Evolutionary conservation across 2,888 invertebrate genomes (phyloP).

Genomic region (Lycia hirtaria): DNA sequence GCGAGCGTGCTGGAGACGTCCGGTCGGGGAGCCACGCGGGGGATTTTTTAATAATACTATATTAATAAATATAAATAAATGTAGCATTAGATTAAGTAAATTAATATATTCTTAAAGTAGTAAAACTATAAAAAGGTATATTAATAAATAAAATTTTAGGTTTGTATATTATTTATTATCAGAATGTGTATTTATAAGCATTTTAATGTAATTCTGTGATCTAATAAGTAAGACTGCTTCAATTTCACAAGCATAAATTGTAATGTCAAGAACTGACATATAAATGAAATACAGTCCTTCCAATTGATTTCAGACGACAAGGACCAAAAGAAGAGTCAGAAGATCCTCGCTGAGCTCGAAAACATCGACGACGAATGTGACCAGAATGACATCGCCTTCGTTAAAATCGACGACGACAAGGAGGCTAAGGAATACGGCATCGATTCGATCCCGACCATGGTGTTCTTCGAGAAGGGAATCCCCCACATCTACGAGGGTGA

Average conservation of each 20-base stretch:
- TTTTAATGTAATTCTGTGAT: neutral
- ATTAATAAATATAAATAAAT: too few relatives aligned
- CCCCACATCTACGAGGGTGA: constrained; percentile 93
- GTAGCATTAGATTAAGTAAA: too few relatives aligned
- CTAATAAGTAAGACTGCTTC: constrained; percentile 29
- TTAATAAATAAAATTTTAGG: too few relatives aligned
- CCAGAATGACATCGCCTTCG: constrained; percentile 95
- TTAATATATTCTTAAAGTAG: too few relatives aligned
- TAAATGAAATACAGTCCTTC: constrained; percentile 82
- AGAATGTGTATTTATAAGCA: too few relatives aligned
- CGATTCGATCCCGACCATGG: constrained; percentile 92
- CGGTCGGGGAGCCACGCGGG: too few relatives aligned
- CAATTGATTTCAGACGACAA: constrained; percentile 90
- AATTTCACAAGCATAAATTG: constrained; percentile 51
- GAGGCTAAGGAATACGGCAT: constrained; percentile 96
- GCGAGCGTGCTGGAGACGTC: too few relatives aligned
- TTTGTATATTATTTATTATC: too few relatives aligned
- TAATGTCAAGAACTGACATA: constrained; percentile 77
- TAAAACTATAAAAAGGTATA: too few relatives aligned
- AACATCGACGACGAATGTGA: constrained; percentile 98
- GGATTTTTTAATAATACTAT: too few relatives aligned
- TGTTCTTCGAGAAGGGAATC: constrained; percentile 90
- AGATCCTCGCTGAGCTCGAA: constrained; percentile 92
- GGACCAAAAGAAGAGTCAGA: constrained; percentile 95
- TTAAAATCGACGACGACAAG: constrained; percentile 94